A percentile compares a stretch with the other conserved stretches of the same genome.
Conservation (phyloP, 1,140 invertebrate genomes). For the Calliopsis andreniformis region DNA sequence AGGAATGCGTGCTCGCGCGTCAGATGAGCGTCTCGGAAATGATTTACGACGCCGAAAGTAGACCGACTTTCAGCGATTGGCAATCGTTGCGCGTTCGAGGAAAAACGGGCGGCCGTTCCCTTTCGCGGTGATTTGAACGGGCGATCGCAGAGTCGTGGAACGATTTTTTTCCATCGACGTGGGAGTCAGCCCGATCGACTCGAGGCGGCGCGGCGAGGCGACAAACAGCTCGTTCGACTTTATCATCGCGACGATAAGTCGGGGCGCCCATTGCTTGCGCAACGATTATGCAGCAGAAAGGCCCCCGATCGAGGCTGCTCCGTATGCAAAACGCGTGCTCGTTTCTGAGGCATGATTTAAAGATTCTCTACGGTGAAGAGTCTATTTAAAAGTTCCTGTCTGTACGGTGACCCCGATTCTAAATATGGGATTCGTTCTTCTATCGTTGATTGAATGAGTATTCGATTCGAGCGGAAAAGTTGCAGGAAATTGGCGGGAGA, state of each 20-base stretch:
- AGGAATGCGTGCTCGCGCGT: not conserved
- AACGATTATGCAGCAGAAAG: conserved; percentile 53
- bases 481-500: too few relatives aligned
- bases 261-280: conserved; percentile 61
- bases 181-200: conserved; percentile 35
- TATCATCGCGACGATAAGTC: conserved; percentile 65
- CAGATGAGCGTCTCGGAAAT: not conserved
- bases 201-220: conserved; percentile 47
- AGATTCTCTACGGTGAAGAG: not conserved
- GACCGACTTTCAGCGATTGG: conserved; percentile 3
- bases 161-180: conserved; percentile 8
- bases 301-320: conserved; percentile 22
- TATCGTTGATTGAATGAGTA: too few relatives aligned
- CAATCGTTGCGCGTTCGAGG: not conserved
- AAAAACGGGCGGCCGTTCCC: not conserved
- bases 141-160: too few relatives aligned
- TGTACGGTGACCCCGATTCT: too few relatives aligned
- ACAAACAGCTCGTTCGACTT: conserved; percentile 40
- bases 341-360: not conserved
- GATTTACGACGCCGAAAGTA: conserved; percentile 20
- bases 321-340: conserved; percentile 30
- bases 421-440: too few relatives aligned
- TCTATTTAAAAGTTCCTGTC: too few relatives aligned
- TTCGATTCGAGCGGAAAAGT: too few relatives aligned
- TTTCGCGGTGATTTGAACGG: not conserved